Conservation (phyloP, 2,797 vertebrate species). For the Lepus oiostolus region DNA sequence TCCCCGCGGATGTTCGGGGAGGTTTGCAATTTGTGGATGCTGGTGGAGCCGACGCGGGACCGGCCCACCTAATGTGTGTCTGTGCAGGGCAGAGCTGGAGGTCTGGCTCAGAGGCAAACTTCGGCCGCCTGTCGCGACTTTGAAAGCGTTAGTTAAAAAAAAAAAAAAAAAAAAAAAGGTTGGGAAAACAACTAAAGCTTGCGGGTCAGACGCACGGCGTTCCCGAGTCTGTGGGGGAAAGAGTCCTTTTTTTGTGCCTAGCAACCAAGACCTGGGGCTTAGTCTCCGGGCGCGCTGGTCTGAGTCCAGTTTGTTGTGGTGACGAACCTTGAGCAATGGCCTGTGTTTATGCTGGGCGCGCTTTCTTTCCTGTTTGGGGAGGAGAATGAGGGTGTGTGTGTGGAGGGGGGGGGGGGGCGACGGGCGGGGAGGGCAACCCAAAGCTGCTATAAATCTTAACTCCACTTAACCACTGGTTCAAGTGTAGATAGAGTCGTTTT, state of each 20-base stretch:
- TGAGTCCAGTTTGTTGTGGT: slow-evolving; percentile 75
- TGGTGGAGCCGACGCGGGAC: slow-evolving; percentile 8
- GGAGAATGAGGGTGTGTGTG: background rate
- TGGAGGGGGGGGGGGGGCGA: background rate
- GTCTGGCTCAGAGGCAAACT: slow-evolving; percentile 68
- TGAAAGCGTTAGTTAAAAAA: background rate
- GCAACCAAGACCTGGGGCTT: slow-evolving; percentile 34
- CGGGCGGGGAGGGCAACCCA: background rate
- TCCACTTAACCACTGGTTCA: background rate
- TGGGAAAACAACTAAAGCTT: slow-evolving; percentile 39
- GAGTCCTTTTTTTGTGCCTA: slow-evolving; percentile 47
- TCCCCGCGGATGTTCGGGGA: background rate
- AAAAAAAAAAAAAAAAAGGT: background rate
- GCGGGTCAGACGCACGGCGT: background rate
- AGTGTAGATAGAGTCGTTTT: background rate
- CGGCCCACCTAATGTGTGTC: background rate
- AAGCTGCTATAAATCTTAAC: background rate
- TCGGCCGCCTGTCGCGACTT: slow-evolving; percentile 50
- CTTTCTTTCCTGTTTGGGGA: slow-evolving; percentile 71
- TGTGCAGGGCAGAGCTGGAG: background rate
- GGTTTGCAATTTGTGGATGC: slow-evolving; percentile 39
- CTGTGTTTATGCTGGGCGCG: slow-evolving; percentile 70
- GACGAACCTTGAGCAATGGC: slow-evolving; percentile 52
- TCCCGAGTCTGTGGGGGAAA: slow-evolving; percentile 1
- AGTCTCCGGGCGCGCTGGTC: slow-evolving; percentile 53